These are phyloP conservation scores for Lutjanus erythropterus DNA, from an alignment of 2,113 vertebrate genomes.

Conservation along the genomic window DNA sequence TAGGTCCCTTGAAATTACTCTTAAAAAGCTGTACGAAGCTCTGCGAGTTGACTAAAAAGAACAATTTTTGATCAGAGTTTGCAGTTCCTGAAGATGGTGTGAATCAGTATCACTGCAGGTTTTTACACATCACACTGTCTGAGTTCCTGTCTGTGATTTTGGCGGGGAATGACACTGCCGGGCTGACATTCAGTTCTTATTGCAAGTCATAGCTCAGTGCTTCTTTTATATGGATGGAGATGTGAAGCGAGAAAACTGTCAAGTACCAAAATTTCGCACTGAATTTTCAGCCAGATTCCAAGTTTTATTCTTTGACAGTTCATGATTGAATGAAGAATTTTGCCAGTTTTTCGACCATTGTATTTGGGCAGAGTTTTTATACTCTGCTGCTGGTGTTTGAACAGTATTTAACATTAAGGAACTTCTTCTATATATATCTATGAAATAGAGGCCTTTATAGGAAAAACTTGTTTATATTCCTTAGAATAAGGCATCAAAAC, in stretches of 20 bases:
- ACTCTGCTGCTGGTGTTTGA: neutral
- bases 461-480: neutral
- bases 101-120: neutral
- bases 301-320: neutral
- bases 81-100: neutral
- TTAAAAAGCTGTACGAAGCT: too few relatives aligned
- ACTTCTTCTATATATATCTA: too few relatives aligned
- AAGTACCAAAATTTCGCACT: neutral
- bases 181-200: neutral
- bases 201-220: neutral
- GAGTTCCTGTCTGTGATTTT: neutral
- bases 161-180: neutral
- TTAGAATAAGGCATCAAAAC: too few relatives aligned
- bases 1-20: too few relatives aligned
- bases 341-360: neutral
- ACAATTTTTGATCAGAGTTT: neutral
- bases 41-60: accelerated
- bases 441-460: neutral
- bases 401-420: neutral
- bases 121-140: neutral
- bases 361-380: neutral
- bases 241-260: neutral
- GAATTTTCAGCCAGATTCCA: neutral
- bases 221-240: neutral
- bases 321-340: neutral